Base-by-base conservation (phyloP, 1,140 invertebrate genomes). In the Ctenoplectra terminalis region DNA sequence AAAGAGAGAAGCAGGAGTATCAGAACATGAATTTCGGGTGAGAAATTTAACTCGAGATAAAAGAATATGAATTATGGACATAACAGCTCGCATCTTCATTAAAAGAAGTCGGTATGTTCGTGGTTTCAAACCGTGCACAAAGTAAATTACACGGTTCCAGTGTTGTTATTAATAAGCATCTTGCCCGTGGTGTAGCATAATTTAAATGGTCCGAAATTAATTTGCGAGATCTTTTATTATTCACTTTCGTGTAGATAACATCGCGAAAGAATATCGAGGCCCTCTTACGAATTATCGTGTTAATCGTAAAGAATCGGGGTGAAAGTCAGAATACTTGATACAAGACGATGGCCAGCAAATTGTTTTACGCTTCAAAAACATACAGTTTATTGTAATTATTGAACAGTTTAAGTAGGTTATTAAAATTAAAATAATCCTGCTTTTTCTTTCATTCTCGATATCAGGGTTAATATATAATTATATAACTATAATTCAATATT, bases 151-250 rank as follows among this genome's bases (percentile, higher is more conserved):
- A 34, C 6, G 71, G 17, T 29, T 4, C 0, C 70, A 31, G 37
- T 60, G 29, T 73, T 20, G 54, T 60, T 58, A 73, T 73, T 73
- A 60, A 73, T 60, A 73, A 60, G 26, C 7, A 34, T 43, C 7
- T 43, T 46, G 20, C 11, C 20, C 37, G 11, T 23, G 6, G 13
- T 17, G 2, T 15, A 60, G 20, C 13, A 31, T 73, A 31, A 73
- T 73, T 34, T 71, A 54, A 71, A 26, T 40, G 9, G 26, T 23
- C 7, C 37, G 37, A 31, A 46, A 73, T 73, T 73, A 40, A 73
- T 73, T 73, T 40, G 6, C 7, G n/a, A 0, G 11, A 9, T 46
- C 6, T 46, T 60, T 58, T 72, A 72, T 60, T 54, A 60, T 60
- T 73, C 40, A 34, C 29, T 58, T 23, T 60, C 20, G 26, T 4